These are phyloP conservation scores for Toxotes chatareus DNA, from an alignment of 2,113 vertebrate species.

Conservation along the genomic window DNA sequence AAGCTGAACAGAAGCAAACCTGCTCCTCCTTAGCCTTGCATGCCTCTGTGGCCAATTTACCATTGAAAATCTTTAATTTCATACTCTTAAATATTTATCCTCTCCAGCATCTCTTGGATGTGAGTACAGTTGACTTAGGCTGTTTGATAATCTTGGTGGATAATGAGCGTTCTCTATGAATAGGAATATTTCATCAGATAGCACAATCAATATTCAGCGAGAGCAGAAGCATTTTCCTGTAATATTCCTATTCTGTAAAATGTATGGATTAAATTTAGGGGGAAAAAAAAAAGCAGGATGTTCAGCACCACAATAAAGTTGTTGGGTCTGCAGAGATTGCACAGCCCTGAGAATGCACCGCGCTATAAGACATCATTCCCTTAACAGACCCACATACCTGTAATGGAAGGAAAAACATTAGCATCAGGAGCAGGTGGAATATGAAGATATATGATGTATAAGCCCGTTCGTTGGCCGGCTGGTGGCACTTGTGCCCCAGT, in stretches of 20 bases:
- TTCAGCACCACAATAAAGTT: constrained; percentile 21
- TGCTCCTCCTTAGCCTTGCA: not conserved
- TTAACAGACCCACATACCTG: constrained; percentile 30
- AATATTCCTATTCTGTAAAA: constrained; percentile 20
- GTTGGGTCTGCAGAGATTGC: constrained; percentile 14
- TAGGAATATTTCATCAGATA: constrained; percentile 28
- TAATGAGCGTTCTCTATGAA: constrained; percentile 33
- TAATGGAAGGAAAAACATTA: constrained; percentile 35
- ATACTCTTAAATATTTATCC: constrained; percentile 49
- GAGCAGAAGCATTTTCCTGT: constrained; percentile 19
- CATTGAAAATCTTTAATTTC: constrained; percentile 55
- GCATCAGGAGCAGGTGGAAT: constrained; percentile 53
- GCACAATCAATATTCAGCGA: constrained; percentile 37
- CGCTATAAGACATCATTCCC: not conserved
- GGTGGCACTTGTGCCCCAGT: constrained; percentile 34
- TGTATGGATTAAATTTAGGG: constrained; percentile 34
- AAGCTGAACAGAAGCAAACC: not conserved
- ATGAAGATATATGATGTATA: constrained; percentile 55
- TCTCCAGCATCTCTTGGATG: constrained; percentile 33
- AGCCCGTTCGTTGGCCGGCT: constrained; percentile 12
- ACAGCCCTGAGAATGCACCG: constrained; percentile 4
- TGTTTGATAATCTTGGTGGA: constrained; percentile 37
- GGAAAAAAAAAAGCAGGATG: not conserved
- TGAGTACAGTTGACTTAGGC: constrained; percentile 40
- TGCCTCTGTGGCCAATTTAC: constrained; percentile 10